Evolutionary conservation across 1,140 invertebrate species (phyloP), one percentile per base, ranked within the genome.

Genomic region (Andricus grossulariae): DNA sequence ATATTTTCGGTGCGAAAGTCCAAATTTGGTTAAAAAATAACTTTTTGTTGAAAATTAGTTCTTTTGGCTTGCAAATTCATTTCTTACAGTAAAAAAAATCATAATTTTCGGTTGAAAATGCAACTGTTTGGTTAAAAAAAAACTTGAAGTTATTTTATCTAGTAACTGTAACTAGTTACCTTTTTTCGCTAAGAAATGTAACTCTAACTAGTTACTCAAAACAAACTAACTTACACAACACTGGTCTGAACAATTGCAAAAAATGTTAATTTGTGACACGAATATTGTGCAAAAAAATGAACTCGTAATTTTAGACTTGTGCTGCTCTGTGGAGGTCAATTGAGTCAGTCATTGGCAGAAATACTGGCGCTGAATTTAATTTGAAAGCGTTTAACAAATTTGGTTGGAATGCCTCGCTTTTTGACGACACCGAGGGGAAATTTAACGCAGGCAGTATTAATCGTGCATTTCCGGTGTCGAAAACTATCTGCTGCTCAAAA

Each of bases 301-400:
- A 57, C 13, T 25, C 18, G 25, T 55, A 52, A 55, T 74, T 66
- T 39, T 15, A n/a, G 39, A 50, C n/a, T 66, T 75, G 60, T 51
- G 74, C 11, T 21, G 13, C 25, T 3, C 25, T 55, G 18, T 55
- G 54, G 21, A 55, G 10, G 19, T 55, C 54, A 55, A 25, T 25
- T 45, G 74, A 66, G 18, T 71, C 57, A 76, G 19, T 76, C 60
- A 51, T 71, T 49, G 21, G 74, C 45, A 66, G 51, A 49, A 66
- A 74, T 25, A 60, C 21, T 60, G 11, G 60, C 60, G 25, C n/a
- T 66, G 25, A 66, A 66, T 66, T 66, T 45, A 66, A 66, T 66
- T 66, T 66, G 60, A 16, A 66, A 16, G 13, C 16, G 16, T 66
- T 66, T 39, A 66, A 45, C 60, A 66, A 66, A 66, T 66, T 66